Evolutionary conservation across 1,140 invertebrate genomes (phyloP), one percentile per base, ranked within the genome.

Genomic region (Drosophila carrolli): DNA sequence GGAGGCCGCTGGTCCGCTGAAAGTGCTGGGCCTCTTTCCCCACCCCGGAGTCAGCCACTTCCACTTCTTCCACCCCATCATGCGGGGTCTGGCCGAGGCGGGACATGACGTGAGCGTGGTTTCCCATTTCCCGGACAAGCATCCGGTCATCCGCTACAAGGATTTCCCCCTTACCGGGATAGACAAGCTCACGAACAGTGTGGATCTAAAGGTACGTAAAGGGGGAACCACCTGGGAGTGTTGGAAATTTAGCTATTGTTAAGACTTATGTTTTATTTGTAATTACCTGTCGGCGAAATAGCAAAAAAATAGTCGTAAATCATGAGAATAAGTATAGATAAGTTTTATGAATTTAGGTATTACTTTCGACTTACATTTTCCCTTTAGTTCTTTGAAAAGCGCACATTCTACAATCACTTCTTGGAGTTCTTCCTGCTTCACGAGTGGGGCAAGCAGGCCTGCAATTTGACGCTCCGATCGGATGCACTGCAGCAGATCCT

Each of bases 41-140:
- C 95, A 96, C 86, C 93, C 94, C 0, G 95, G 95, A 1, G 95
- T 95, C 70, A 97, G 96, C 81, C 96, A 97, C 82, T 96, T 95
- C 75, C 93, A 95, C 37, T 95, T 96, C 29, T 95, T 95, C 67
- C 93, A 94, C 68, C 94, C 95, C 3, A 92, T 96, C 4, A 89
- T 96, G 62, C 91, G 94, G 13, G 95, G 94, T 62, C 80, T 97
- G 43, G 94, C 93, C 0, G 93, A 91, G 14, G 93, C 94, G 61
- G 96, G 96, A 10, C 96, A 97, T 79, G 93, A 96, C 32, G 66
- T 97, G 0, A 96, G 95, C 0, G 94, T 97, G 10, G 81, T 96
- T 14, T 95, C 95, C 23, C 94, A 95, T 57, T 96, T 95, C 71
- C 94, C 95, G 4, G 92, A 93, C 75, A 92, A 92, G 62, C 85